Evolutionary conservation across 2,797 vertebrate genomes (phyloP).

Genomic region (Sebastes umbrosus): DNA sequence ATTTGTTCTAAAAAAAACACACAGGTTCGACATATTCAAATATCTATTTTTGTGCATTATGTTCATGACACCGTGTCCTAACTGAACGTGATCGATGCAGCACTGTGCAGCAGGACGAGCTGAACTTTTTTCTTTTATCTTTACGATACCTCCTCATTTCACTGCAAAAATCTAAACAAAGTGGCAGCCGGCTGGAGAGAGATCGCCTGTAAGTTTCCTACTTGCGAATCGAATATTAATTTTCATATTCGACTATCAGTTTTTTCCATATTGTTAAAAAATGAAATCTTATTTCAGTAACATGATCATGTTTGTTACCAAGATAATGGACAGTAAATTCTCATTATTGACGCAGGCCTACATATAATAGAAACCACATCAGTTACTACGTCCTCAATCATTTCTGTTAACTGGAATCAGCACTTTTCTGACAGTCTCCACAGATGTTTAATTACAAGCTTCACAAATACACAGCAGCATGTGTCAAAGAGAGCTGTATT

Average conservation of each 20-base stretch:
- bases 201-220: no score
- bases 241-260: no score
- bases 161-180: no score
- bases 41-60: no score
- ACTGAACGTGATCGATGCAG: no score
- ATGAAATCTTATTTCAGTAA: background rate
- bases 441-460: background rate
- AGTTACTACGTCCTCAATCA: background rate
- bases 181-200: no score
- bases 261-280: background rate
- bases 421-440: background rate
- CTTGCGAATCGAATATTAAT: no score
- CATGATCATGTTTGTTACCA: background rate
- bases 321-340: background rate
- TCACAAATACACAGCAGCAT: background rate
- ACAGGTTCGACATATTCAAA: background rate
- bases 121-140: no score
- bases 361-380: background rate
- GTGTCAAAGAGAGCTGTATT: background rate
- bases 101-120: background rate
- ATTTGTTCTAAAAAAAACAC: no score
- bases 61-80: no score
- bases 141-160: no score
- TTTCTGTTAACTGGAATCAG: background rate
- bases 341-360: background rate